Evolutionary conservation across 2,113 vertebrate species (phyloP), one percentile per base, ranked within the genome.

Genomic region (Phrynosoma platyrhinos): DNA sequence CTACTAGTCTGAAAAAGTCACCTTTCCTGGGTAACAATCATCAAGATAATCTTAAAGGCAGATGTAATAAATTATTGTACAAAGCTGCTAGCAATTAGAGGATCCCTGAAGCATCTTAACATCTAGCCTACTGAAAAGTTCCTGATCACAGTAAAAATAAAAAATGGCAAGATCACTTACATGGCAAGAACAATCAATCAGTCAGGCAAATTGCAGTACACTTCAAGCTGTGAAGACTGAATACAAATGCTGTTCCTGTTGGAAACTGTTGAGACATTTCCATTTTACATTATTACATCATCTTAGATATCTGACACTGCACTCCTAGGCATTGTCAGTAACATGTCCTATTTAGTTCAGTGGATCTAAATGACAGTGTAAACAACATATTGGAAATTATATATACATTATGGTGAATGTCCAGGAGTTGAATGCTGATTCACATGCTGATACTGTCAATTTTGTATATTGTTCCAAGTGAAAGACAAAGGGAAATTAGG

Each of bases 61-160:
- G 25, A 81, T 81, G 55, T 16, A 83, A 32, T 74, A 84, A 25
- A 87, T 21, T 47, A 75, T 81, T 85, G 82, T 42, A 71, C 7
- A 27, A 55, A 83, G 10, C 4, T 81, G 25, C 30, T 58, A 53
- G 77, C 27, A 84, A 87, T 74, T 1, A 71, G 12, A 1, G 1
- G 2, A 58, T 10, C 1, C 36, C 8, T 47, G 1, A 86, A 83
- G 2, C 16, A 83, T 2, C 1, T 81, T 21, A 79, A 52, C 5
- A 85, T 32, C 2, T 7, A 86, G 32, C 8, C 18, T 82, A 7
- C n/a, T 71, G 62, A 85, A 75, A 55, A 90, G 12, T 72, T 91
- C 92, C 21, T 21, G 69, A 92, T 42, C 21, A 86, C 14, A 88
- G 86, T 4, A 2, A 77, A 86, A 82, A 72, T 30, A 9, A 71